Conservation (phyloP, 2,797 vertebrate species). For the Malacoctenus gilli region DNA sequence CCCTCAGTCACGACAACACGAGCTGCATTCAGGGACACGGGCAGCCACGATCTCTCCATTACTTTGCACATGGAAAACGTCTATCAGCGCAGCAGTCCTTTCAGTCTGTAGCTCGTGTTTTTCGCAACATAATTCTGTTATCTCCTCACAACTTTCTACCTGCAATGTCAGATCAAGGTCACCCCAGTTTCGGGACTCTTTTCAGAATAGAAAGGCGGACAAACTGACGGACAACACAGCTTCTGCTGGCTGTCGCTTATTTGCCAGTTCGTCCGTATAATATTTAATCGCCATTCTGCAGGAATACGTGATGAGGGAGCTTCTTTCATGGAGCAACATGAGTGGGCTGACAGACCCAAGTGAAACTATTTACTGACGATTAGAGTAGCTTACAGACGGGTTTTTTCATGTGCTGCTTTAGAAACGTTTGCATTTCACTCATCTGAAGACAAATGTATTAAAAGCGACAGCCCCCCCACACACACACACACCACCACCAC, state of each 20-base stretch:
- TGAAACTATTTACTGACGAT: constrained; percentile 11
- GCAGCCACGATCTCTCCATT: constrained; percentile 36
- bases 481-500: too few species aligned
- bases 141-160: constrained; percentile 39
- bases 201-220: constrained; percentile 26
- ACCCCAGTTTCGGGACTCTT: constrained; percentile 45
- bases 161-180: constrained; percentile 69
- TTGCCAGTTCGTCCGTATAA: constrained; percentile 28
- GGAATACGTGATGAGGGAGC: constrained; percentile 13
- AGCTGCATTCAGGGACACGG: constrained; percentile 49
- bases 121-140: constrained; percentile 11
- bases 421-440: constrained; percentile 13
- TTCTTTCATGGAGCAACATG: constrained; percentile 14
- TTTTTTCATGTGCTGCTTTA: constrained; percentile 10
- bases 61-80: constrained; percentile 11
- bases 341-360: constrained; percentile 13
- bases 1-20: constrained; percentile 60
- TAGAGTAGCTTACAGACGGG: not conserved
- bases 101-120: constrained; percentile 27
- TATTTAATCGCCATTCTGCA: constrained; percentile 28
- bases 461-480: too few species aligned
- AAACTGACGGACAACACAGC: constrained; percentile 11
- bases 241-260: constrained; percentile 37
- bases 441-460: constrained; percentile 15
- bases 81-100: not conserved